A percentile compares a stretch with the other conserved stretches of the same genome.
Evolutionary conservation across 2,797 vertebrate species (phyloP).

Genomic region (Synaphobranchus kaupii): DNA sequence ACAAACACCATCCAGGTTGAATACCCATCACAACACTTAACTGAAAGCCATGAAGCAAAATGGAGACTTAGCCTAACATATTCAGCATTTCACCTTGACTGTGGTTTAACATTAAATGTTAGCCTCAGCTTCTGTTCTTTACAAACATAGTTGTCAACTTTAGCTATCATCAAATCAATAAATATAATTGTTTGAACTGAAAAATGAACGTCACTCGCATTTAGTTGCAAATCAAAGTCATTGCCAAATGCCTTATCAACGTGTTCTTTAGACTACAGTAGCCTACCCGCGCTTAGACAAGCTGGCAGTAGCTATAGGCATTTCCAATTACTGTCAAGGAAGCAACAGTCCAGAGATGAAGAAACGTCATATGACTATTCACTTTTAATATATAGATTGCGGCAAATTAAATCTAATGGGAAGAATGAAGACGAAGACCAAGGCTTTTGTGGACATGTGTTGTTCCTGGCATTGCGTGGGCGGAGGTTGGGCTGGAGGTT

Average conservation of each 20-base stretch:
- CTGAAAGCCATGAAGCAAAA: background rate
- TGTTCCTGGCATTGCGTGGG: slow-evolving; percentile 13
- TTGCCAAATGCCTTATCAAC: too few relatives aligned
- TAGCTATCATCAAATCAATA: too few relatives aligned
- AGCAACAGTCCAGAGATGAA: background rate
- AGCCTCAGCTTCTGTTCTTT: background rate
- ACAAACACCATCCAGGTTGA: background rate
- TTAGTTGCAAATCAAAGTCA: too few relatives aligned
- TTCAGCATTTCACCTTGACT: background rate
- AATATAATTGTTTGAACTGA: too few relatives aligned
- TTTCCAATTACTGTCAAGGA: background rate
- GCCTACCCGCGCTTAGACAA: background rate
- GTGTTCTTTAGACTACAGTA: too few relatives aligned
- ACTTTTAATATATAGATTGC: background rate
- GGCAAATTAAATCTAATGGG: background rate
- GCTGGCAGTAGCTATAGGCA: background rate
- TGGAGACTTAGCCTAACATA: background rate
- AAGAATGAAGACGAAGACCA: background rate
- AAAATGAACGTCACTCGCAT: too few relatives aligned
- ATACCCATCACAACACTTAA: background rate
- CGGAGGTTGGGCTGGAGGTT: background rate
- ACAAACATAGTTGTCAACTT: background rate
- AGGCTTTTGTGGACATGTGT: slow-evolving; percentile 17
- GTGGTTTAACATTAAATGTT: background rate
- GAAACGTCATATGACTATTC: background rate